phyloP scores from a whole-genome alignment of 2,888 invertebrate genomes.

The Teinopalpus imperialis region DNA sequence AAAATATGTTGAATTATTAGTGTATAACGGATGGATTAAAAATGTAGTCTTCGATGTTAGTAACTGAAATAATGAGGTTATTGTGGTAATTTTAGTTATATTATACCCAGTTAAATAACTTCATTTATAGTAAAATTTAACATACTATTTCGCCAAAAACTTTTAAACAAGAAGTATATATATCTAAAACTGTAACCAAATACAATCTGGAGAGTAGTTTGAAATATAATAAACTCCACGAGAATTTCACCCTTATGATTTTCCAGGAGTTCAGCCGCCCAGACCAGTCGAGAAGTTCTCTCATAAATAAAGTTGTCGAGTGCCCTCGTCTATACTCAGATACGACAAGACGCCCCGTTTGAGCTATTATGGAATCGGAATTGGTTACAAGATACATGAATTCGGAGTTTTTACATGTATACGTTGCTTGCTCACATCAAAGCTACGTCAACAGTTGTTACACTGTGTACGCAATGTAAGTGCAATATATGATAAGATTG shows the following conservation, averaged over 20 bases:
- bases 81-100: too few relatives aligned
- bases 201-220: constrained; percentile 18
- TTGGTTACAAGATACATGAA: neutral
- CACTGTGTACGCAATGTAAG: constrained; percentile 18
- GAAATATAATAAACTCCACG: constrained; percentile 30
- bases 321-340: constrained; percentile 47
- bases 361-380: constrained; percentile 21
- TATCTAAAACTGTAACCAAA: constrained; percentile 6
- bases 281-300: constrained; percentile 47
- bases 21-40: too few relatives aligned
- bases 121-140: too few relatives aligned
- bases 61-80: too few relatives aligned
- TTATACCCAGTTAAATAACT: too few relatives aligned
- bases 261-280: constrained; percentile 29
- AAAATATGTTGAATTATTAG: too few relatives aligned
- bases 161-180: neutral
- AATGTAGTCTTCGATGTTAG: too few relatives aligned
- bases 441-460: neutral
- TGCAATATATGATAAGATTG: neutral
- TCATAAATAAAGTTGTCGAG: constrained; percentile 66
- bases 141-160: too few relatives aligned
- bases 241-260: constrained; percentile 29
- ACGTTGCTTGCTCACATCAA: constrained; percentile 4
- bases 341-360: constrained; percentile 45
- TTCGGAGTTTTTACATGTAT: neutral